Evolutionary conservation across 2,113 vertebrate genomes (phyloP), one percentile per base, ranked within the genome.

Genomic region (Furnarius figulus): DNA sequence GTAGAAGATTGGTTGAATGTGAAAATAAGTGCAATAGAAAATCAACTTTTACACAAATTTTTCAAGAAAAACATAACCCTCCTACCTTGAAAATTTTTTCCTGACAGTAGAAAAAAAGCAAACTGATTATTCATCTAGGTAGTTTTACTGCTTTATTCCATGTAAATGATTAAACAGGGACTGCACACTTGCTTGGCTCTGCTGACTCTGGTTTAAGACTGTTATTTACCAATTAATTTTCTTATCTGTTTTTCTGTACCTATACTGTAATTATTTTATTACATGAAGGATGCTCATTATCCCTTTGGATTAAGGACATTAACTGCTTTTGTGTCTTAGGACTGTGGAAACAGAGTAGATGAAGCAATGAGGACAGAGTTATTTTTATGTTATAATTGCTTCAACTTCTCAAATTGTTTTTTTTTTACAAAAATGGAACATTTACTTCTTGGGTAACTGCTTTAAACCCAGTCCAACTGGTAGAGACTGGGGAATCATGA

Each of bases 141-240:
- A 88, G 7, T 67, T 96, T 84, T 74, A 83, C 15, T 75, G 65
- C 24, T 62, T 73, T 68, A 35, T 61, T 91, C 22, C 42, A 4
- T 67, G 85, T 91, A 93, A 90, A 90, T 94, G 35, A 73, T 96
- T 96, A 90, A 95, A 70, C 78, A 67, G 42, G 30, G 25, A 47
- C 37, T 1, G 5, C 74, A 89, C 50, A 73, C 74, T 91, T 94
- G 59, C 47, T 88, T 91, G 94, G 35, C 63, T 80, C 81, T 91
- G 87, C 55, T 58, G 67, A 59, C n/a, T 94, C 40, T 91, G 40
- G n/a, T 85, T 96, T 85, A 80, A 88, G 42, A 96, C 87, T 16
- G 14, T 91, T 96, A 95, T 83, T 94, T 96, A 63, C 46, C 63
- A 94, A 52, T 87, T 94, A 91, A 70, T 96, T 95, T 6, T 87